Evolutionary conservation across 2,888 invertebrate genomes (phyloP), one percentile per base, ranked within the genome.

Genomic region (Conomelus anceps): DNA sequence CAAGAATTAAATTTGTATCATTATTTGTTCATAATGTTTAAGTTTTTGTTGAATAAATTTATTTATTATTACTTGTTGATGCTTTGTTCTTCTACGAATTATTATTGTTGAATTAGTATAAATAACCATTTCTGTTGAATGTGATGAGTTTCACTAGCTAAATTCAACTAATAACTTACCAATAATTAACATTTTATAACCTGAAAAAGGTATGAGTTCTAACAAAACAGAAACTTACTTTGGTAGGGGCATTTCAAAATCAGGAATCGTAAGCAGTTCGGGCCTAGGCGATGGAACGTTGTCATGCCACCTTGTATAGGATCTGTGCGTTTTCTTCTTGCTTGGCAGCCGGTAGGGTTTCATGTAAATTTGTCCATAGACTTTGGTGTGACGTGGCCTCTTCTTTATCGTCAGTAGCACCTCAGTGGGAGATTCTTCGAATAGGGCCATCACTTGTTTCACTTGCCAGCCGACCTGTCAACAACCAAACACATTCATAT

Each of bases 401-500:
- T 97, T 97, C 93, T 98, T 98, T 85, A 98, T 93, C 0, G 98
- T 96, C 85, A 98, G 93, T 88, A 97, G 94, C 88, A 97, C 96
- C 93, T 97, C 97, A n/a, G 96, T 96, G 22, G 96, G 95, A 90
- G 96, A 96, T 92, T 97, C 97, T 91, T 96, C 95, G 90, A 96
- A 94, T 90, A 96, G 94, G 90, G 96, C 95, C 91, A 97, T 94
- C 24, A 98, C 96, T 91, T 96, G 96, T 92, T 96, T 96, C 89
- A 96, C 94, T 92, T 96, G 96, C 97, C 98, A 98, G 0, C 97
- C 97, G 90, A 97, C 95, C 96, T 96, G 91, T 23, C 92, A 92
- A 88, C 90, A 91, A 90, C 90, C 26, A 89, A 90, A 89, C n/a
- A 88, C 26, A 88, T 90, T 90, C 24, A 22, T 89, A 84, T 88